Conservation (phyloP, 2,797 vertebrate species). For the Jordanella pulchra region DNA sequence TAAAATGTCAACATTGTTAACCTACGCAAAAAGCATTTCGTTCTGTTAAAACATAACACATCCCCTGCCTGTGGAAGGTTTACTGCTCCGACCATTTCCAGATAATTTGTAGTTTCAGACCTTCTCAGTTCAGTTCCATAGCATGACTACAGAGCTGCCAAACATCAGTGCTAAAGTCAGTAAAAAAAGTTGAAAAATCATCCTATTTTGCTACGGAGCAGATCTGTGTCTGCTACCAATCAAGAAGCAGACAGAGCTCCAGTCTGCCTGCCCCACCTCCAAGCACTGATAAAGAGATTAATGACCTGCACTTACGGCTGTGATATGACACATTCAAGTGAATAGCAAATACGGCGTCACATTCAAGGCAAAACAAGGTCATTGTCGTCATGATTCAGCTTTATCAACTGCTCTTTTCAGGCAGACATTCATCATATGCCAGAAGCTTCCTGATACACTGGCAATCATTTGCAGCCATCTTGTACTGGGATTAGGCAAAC, state of each 20-base stretch:
- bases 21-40: background rate
- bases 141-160: constrained; percentile 62
- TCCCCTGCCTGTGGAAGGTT: background rate
- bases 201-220: constrained; percentile 42
- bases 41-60: background rate
- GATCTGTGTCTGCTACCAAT: constrained; percentile 22
- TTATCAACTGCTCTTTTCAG: constrained; percentile 60
- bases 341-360: constrained; percentile 17
- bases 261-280: constrained; percentile 35
- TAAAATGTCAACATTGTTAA: background rate
- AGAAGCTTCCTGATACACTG: constrained; percentile 56
- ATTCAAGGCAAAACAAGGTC: constrained; percentile 17
- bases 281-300: constrained; percentile 62
- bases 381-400: constrained; percentile 41
- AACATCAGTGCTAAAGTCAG: constrained; percentile 56
- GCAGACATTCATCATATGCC: constrained; percentile 68
- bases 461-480: constrained; percentile 69
- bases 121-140: constrained; percentile 62
- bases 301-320: constrained; percentile 48
- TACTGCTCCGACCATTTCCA: constrained; percentile 55
- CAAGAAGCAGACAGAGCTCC: constrained; percentile 47
- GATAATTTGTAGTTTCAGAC: constrained; percentile 64
- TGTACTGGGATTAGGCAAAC: constrained; percentile 67
- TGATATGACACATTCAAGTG: constrained; percentile 35
- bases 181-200: constrained; percentile 49